Evolutionary conservation across 2,797 vertebrate genomes (phyloP), one percentile per base, ranked within the genome.

Genomic region (Naso thynnoides): DNA sequence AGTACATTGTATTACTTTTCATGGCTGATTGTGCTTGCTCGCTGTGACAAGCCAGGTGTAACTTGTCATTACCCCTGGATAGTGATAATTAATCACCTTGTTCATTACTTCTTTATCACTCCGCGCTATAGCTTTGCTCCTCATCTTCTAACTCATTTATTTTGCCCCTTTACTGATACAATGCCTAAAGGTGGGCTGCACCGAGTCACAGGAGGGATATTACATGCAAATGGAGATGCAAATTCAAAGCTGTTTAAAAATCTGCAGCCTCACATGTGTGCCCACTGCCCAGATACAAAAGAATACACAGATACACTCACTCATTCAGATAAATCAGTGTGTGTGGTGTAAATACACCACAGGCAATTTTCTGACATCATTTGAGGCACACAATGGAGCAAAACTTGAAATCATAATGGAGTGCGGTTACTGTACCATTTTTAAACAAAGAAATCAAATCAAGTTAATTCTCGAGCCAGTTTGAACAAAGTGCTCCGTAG

Each of bases 81-180:
- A 18, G 29, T 60, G 31, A 15, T 13, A 62, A 74, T 83, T 48
- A 86, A 83, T 86, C 81, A 78, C 14, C 66, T 61, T 14, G 38
- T 73, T 83, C 71, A 70, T 83, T 77, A 55, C 55, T 70, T 79
- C 66, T 81, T 67, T 71, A 85, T 82, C 55, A 60, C 24, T 54
- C 62, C 10, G 7, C 14, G 65, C 52, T 69, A 62, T 50, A 62
- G 48, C 41, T 33, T 18, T 54, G 14, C 33, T 61, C 29, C 9
- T 76, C n/a, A 15, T 53, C 58, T 26, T 36, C 72, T 14, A 13
- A 44, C 48, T 73, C 45, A 6, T 75, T 72, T 60, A 14, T 68
- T 60, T 24, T 57, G 53, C 36, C 29, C 29, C 56, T 54, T 70
- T 61, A 59, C 59, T 33, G 47, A 73, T 14, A 8, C 10, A 1